Conservation (phyloP, 2,113 vertebrate species). For the Otis tarda region DNA sequence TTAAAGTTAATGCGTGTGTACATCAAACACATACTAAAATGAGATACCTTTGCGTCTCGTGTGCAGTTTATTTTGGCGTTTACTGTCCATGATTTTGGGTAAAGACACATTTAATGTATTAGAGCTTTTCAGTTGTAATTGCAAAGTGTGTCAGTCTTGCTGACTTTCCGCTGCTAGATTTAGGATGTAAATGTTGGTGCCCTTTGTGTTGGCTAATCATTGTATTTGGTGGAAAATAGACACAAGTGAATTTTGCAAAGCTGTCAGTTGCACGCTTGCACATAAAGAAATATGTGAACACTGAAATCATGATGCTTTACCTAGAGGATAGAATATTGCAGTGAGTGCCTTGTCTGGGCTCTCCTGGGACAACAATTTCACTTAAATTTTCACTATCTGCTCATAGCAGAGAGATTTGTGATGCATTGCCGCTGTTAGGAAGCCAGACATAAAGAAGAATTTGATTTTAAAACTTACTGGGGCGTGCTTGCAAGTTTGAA, state of each 20-base stretch:
- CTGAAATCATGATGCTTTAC: accelerated
- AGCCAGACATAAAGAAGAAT: not conserved
- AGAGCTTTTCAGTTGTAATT: not conserved
- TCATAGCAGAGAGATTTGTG: not conserved
- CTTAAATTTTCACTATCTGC: not conserved
- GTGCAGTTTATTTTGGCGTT: not conserved
- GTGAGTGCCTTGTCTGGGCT: not conserved
- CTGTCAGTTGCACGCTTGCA: not conserved
- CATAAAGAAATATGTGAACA: not conserved
- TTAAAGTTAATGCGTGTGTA: not conserved
- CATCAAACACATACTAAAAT: not conserved
- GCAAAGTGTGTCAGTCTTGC: not conserved
- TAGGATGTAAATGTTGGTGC: not conserved
- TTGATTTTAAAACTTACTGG: not conserved
- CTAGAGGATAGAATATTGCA: not conserved
- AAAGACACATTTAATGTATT: not conserved
- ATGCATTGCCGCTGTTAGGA: not conserved
- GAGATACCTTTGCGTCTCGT: accelerated
- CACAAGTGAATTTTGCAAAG: not conserved
- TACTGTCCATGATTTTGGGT: not conserved
- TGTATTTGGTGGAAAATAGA: not conserved
- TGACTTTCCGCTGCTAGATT: not conserved
- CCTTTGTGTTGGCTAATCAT: not conserved
- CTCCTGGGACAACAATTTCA: not conserved
- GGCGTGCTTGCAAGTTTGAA: not conserved